Percentiles rank a stretch among this genome's conserved stretches.
These are phyloP conservation scores for Plotosus lineatus DNA, from an alignment of 2,113 vertebrate genomes.

Conservation along the genomic window DNA sequence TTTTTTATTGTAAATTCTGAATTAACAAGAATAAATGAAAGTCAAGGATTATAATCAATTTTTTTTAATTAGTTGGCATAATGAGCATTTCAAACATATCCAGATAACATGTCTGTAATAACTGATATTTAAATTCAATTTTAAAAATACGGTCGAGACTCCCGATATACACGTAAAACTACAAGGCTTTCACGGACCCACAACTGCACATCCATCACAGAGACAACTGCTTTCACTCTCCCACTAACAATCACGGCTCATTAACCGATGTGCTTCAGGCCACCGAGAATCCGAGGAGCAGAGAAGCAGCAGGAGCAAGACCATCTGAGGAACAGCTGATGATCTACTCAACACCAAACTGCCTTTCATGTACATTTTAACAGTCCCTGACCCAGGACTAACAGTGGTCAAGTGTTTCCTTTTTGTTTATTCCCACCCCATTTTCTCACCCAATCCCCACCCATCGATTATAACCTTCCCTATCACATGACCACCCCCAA, in stretches of 20 bases:
- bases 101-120: not conserved
- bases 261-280: not conserved
- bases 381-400: no score
- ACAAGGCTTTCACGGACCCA: constrained; percentile 6
- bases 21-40: no score
- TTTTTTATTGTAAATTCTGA: no score
- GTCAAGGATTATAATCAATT: no score
- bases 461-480: no score
- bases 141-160: not conserved
- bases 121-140: not conserved
- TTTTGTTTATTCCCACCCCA: no score
- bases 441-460: no score
- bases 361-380: not conserved
- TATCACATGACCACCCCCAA: no score
- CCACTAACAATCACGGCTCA: not conserved
- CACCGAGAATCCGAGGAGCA: not conserved
- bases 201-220: not conserved
- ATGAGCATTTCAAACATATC: not conserved
- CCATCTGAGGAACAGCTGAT: not conserved
- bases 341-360: not conserved
- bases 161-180: not conserved
- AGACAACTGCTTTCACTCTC: not conserved
- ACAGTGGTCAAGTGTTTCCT: no score
- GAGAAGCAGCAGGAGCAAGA: not conserved
- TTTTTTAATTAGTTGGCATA: not conserved